Base-by-base conservation (phyloP, 2,888 invertebrate genomes). In the Liopterus haemorrhoidalis region DNA sequence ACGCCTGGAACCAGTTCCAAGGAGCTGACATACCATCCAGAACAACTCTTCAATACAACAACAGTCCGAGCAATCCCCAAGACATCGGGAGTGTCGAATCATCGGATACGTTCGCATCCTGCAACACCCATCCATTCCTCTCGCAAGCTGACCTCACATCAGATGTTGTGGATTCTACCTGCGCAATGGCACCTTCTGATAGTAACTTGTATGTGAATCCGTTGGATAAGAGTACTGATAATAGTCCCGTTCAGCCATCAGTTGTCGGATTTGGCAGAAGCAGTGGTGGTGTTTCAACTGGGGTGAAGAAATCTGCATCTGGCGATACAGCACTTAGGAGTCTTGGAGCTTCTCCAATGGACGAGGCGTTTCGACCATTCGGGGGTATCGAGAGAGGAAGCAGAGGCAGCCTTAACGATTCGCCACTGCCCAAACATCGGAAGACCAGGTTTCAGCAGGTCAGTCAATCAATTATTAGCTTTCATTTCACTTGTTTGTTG, bases 91-190 rank as follows among this genome's bases (percentile, higher is more conserved):
- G 76, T 60, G 72, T 78, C 56, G 77, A 78, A 73, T 84, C 91
- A 72, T 85, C 91, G 63, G 94, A 94, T 71, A 94, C 94, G 57
- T 95, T 91, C 72, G 91, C 91, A 70, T 93, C 91, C 72, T 94
- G 94, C 75, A 87, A 91, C 74, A 93, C 94, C 63, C 92, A 93
- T 75, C 91, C 91, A 63, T 91, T 87, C 73, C 81, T 85, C 70
- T 90, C 90, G 61, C 86, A 88, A 74, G 83, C 79, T 66, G 83
- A 83, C 72, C 74, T 82, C 63, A 79, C 80, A 57, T 74, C 76
- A 66, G 69, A 70, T 48, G 60, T 65, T 31, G 65, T 61, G 30
- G 69, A 68, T 50, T 58, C 61, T 39, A n/a, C n/a, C n/a, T n/a
- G n/a, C n/a, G 57, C 61, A 24, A 61, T 60, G 56, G 69, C 71